Conservation (phyloP, 2,888 invertebrate species). For the Labia minor region DNA sequence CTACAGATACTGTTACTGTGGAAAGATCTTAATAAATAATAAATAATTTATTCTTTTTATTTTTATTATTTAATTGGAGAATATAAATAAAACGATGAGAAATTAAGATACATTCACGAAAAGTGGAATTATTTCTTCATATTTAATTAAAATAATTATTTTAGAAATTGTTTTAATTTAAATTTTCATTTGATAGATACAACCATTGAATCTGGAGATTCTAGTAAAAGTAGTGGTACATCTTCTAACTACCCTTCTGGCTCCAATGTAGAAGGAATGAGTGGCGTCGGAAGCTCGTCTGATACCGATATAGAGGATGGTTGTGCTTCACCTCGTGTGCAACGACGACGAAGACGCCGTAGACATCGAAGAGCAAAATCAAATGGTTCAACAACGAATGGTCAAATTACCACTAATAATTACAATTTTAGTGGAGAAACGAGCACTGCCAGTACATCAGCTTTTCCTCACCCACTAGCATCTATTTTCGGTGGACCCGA, state of each 20-base stretch:
- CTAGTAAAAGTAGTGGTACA: background rate
- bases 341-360: slow-evolving; percentile 46
- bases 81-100: too few relatives aligned
- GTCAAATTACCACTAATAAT: slow-evolving; percentile 43
- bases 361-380: slow-evolving; percentile 20
- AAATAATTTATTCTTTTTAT: too few relatives aligned
- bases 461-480: slow-evolving; percentile 30
- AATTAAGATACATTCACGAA: too few relatives aligned
- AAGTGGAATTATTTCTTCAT: too few relatives aligned
- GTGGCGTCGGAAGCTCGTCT: slow-evolving; percentile 48
- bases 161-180: too few relatives aligned
- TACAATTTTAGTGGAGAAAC: background rate
- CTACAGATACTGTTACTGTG: too few relatives aligned
- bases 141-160: too few relatives aligned
- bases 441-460: slow-evolving; percentile 31
- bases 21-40: too few relatives aligned
- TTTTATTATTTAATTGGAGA: too few relatives aligned
- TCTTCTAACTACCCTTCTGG: background rate
- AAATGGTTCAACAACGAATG: slow-evolving; percentile 35
- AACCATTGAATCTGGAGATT: background rate
- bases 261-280: slow-evolving; percentile 5
- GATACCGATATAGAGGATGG: slow-evolving; percentile 58
- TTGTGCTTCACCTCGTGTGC: slow-evolving; percentile 72
- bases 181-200: slow-evolving; percentile 14
- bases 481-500: slow-evolving; percentile 35